Evolutionary conservation across 2,113 vertebrate species (phyloP), one percentile per base, ranked within the genome.

Genomic region (Podocnemis expansa): DNA sequence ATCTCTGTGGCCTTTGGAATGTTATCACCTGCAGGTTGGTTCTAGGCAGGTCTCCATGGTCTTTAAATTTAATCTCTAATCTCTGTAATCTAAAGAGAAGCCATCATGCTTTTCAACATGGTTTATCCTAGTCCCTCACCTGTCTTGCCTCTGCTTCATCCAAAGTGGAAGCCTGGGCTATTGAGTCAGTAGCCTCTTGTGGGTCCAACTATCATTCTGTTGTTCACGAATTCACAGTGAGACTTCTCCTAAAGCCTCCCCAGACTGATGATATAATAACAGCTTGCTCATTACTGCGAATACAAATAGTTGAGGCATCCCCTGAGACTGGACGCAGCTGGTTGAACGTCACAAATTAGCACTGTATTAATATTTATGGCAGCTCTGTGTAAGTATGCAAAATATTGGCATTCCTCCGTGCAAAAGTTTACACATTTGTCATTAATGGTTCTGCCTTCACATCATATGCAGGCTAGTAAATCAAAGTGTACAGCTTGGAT

Each of bases 261-360:
- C 96, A 96, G 96, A 93, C 97, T 97, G 97, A 97, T 97, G 93
- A 95, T 96, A 97, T 97, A 96, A 97, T 96, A 97, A 97, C 97
- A 97, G 96, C 97, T 97, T 97, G 96, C 96, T 97, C 97, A 96
- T 97, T 97, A 96, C 96, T 93, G 93, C 1, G 79, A 96, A 87
- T 97, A 97, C 96, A 97, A 97, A 97, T 97, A 97, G 97, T 97
- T 95, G 95, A 93, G 96, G 91, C 89, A 96, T 97, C 96, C 96
- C 97, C 79, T 10, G 96, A 97, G 97, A 96, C 96, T 94, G 96
- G 97, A 91, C 94, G 93, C 97, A 97, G 97, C 97, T 97, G 97
- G 93, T 96, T 94, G 96, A 97, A 96, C 96, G 96, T 96, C 97
- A 95, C 96, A 92, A 97, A 96, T 97, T 97, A 97, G 93, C 95